Evolutionary conservation across 35 echinoderm and acorn worm genomes (phyloP).

Genomic region (Hemicentrotus pulcherrimus): DNA sequence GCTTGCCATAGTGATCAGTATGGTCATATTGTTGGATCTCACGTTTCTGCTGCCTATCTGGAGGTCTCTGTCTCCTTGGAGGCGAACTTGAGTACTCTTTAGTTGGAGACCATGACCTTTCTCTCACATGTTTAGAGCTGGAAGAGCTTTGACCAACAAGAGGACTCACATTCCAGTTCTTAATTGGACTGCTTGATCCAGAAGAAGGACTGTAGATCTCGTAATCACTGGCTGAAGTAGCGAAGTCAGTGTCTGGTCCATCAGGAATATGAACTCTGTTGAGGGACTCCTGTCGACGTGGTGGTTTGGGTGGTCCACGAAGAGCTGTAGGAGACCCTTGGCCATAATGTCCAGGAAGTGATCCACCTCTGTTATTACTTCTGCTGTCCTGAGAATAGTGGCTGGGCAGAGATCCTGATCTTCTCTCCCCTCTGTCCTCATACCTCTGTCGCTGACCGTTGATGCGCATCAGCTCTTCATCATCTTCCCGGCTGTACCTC

Average conservation of each 20-base stretch:
- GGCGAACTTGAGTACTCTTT: not conserved
- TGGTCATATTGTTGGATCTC: not conserved
- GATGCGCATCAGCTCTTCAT: conserved; percentile 14
- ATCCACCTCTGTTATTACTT: conserved; percentile 21
- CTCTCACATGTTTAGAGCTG: not conserved
- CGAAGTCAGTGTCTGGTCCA: conserved; percentile 58
- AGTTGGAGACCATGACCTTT: conserved; percentile 14
- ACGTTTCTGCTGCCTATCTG: not conserved
- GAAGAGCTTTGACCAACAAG: conserved; percentile 20
- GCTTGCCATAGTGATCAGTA: not conserved
- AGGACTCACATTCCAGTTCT: conserved; percentile 59
- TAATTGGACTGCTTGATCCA: conserved; percentile 53
- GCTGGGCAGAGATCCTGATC: conserved; percentile 20
- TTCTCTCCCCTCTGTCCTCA: conserved; percentile 42
- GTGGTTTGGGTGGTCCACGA: conserved; percentile 68
- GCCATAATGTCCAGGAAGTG: conserved; percentile 34
- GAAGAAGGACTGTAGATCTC: conserved; percentile 53
- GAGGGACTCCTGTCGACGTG: conserved; percentile 64
- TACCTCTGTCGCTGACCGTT: not conserved
- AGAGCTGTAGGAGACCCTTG: not conserved
- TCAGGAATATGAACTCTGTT: conserved; percentile 70
- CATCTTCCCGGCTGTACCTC: conserved; percentile 37
- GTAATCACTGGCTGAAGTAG: conserved; percentile 56
- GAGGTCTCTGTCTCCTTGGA: not conserved
- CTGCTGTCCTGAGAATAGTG: conserved; percentile 15